Base-by-base conservation (phyloP, 2,888 invertebrate species). In the Drepanosiphum platanoidis region DNA sequence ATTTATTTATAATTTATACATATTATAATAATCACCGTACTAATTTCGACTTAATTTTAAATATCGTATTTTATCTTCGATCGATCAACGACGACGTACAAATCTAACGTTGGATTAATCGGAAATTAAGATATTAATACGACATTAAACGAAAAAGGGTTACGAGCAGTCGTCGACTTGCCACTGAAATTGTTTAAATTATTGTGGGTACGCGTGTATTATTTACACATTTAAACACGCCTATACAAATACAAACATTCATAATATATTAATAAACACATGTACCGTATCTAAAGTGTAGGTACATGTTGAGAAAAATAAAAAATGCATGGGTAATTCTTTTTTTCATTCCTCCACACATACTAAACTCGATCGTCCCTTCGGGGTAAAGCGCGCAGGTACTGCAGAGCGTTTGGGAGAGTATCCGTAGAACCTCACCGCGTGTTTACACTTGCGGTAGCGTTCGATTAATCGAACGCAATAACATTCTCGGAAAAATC, bases 381-480 rank as follows among this genome's bases (percentile, higher is more conserved):
- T 32, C 8, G 66, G 13, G 3, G 30, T 61, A 27, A 8, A 9
- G 61, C n/a, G 9, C 61, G 3, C 27, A 5, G 0, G 9, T 61
- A 61, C 7, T 61, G 3, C 8, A 9, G 61, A 27, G 9, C 22
- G 61, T 27, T 0, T 27, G 61, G 22, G 11, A 18, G 58, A 18
- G 46, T 58, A 15, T 2, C 27, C 15, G 1, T 13, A 39, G 3
- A 22, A 39, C n/a, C 22, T 30, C 8, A 78, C 42, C 27, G 52
- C 30, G 61, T 64, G 78, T 66, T 66, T 32, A 78, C 32, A 32
- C 7, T 66, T 9, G 22, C 9, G 66, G 27, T 30, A 78, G 39
- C 13, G n/a, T n/a, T n/a, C 39, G 42, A 78, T 66, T 78, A 46
- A 66, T 78, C 13, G 42, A 64, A 42, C 27, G n/a, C n/a, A 66